These are phyloP conservation scores for Hormaphis cornu DNA, from an alignment of 1,140 invertebrate genomes.

Conservation along the genomic window DNA sequence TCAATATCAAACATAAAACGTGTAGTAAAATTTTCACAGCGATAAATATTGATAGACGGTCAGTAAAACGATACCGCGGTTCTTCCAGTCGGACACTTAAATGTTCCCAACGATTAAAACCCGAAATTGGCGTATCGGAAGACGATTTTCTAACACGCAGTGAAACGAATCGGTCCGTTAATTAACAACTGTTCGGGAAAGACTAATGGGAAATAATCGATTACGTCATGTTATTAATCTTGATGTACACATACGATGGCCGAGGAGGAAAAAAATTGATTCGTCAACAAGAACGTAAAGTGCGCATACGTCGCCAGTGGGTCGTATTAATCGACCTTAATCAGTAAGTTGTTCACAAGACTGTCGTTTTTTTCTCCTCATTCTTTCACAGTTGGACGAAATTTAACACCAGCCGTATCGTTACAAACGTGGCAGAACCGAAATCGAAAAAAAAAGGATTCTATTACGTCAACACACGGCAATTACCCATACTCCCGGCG, in stretches of 20 bases:
- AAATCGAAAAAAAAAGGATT: constrained; percentile 1
- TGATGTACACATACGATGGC: background rate
- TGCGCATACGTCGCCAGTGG: constrained; percentile 1
- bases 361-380: constrained; percentile 4
- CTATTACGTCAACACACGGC: too few relatives aligned
- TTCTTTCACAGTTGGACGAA: constrained; percentile 24
- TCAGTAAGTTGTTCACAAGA: constrained; percentile 17
- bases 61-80: too few relatives aligned
- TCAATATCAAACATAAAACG: too few relatives aligned
- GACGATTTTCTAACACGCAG: background rate
- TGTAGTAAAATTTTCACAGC: too few relatives aligned
- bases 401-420: constrained; percentile 9
- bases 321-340: constrained; percentile 32
- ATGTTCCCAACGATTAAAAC: background rate
- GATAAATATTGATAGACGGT: too few relatives aligned
- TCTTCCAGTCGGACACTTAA: background rate
- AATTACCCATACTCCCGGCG: background rate
- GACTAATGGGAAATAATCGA: constrained; percentile 10
- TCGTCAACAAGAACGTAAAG: constrained; percentile 30
- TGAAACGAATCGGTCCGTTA: background rate
- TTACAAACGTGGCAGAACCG: background rate
- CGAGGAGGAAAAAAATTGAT: constrained; percentile 17
- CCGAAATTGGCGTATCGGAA: background rate
- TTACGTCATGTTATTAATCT: constrained; percentile 24
- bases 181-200: background rate